phyloP scores from a whole-genome alignment of 2,888 invertebrate species.

The Parnassius apollo region DNA sequence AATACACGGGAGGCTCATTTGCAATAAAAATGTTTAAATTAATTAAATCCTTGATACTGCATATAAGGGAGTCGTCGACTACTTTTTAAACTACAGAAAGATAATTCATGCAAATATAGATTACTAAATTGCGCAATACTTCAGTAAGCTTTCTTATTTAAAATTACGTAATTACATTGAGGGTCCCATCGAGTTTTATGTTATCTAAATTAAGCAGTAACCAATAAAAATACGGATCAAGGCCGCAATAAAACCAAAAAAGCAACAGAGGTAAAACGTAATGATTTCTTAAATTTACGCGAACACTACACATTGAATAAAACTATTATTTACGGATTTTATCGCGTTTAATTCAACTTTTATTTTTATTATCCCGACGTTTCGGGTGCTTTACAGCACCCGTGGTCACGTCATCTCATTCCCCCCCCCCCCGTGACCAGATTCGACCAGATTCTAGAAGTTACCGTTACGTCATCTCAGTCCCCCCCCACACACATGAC shows the following conservation, averaged over 20 bases:
- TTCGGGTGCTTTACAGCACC: too few relatives aligned
- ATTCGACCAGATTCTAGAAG: too few relatives aligned
- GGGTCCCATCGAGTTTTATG: conserved; percentile 2
- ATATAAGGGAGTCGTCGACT: conserved; percentile 8
- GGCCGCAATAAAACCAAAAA: conserved; percentile 38
- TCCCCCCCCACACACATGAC: too few relatives aligned
- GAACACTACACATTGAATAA: too few relatives aligned
- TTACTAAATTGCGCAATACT: conserved; percentile 4
- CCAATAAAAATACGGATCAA: conserved; percentile 39
- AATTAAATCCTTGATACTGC: conserved; percentile 19
- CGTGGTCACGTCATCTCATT: too few relatives aligned
- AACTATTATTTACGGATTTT: too few relatives aligned
- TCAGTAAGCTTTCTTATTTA: conserved; percentile 8
- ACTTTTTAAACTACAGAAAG: conserved; percentile 5
- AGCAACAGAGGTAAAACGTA: conserved; percentile 7
- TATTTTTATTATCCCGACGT: too few relatives aligned
- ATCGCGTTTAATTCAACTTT: too few relatives aligned
- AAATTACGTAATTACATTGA: conserved; percentile 1
- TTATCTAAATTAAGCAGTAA: conserved; percentile 29
- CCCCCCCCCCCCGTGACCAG: too few relatives aligned
- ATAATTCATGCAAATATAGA: conserved; percentile 10
- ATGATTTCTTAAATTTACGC: too few relatives aligned
- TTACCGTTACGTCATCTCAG: too few relatives aligned
- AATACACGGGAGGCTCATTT: conserved; percentile 13
- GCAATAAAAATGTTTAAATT: conserved; percentile 5